phyloP scores from a whole-genome alignment of 2,888 invertebrate species.

The Chamaedrilus cognettii region DNA sequence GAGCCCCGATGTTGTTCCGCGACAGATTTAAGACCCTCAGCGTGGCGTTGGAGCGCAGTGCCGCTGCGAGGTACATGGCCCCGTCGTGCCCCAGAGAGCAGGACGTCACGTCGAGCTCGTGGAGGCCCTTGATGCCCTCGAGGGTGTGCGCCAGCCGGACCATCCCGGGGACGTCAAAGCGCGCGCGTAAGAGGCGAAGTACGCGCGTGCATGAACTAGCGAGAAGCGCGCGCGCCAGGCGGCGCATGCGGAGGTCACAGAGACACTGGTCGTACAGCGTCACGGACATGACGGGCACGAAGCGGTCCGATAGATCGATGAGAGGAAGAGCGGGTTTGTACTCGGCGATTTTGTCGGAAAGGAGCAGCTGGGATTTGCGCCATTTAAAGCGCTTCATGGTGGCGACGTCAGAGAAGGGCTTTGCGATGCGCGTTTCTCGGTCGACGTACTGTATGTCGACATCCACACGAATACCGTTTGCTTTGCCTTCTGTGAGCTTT shows the following conservation, averaged over 20 bases:
- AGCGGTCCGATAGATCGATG: constrained; percentile 9
- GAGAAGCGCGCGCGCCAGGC: constrained; percentile 41
- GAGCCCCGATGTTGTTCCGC: constrained; percentile 47
- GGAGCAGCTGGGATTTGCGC: constrained; percentile 25
- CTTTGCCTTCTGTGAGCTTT: constrained; percentile 24
- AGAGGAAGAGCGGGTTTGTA: not conserved
- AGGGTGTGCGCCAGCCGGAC: constrained; percentile 41
- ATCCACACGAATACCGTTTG: no score
- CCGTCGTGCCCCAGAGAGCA: constrained; percentile 50
- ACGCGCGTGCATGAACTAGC: constrained; percentile 49
- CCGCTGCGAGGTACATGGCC: constrained; percentile 43
- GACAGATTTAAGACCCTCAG: constrained; percentile 50
- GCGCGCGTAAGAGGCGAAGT: constrained; percentile 50
- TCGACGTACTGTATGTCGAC: constrained; percentile 52
- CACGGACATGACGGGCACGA: constrained; percentile 50
- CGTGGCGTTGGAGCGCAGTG: constrained; percentile 43
- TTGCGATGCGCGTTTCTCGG: constrained; percentile 44
- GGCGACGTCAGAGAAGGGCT: constrained; percentile 50
- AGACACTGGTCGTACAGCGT: constrained; percentile 50
- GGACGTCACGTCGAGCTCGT: constrained; percentile 49
- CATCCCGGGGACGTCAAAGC: constrained; percentile 44
- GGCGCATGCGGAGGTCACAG: constrained; percentile 40
- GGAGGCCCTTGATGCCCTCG: constrained; percentile 41
- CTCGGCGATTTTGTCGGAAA: not conserved
- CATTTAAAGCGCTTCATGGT: constrained; percentile 41